Evolutionary conservation across 2,797 vertebrate genomes (phyloP).

Genomic region (Bothrops alternatus): DNA sequence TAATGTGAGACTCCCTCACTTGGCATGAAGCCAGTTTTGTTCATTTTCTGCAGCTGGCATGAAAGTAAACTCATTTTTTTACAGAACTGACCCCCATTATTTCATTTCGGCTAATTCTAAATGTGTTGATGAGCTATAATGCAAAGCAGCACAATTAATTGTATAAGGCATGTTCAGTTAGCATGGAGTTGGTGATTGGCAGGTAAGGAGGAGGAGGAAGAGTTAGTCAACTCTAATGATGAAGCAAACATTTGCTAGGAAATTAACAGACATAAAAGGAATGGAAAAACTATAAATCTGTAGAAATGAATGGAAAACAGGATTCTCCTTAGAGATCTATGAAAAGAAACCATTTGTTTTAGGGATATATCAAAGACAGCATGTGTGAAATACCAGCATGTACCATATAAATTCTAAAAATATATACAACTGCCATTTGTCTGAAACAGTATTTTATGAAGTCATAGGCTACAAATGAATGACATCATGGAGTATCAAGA

Average conservation of each 20-base stretch:
- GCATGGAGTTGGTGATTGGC: constrained; percentile 57
- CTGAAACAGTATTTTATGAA: neutral
- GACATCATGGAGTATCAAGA: neutral
- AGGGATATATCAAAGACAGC: neutral
- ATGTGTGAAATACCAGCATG: neutral
- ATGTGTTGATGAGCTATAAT: constrained; percentile 70
- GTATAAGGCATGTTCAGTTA: constrained; percentile 65
- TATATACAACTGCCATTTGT: neutral
- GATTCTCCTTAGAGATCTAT: neutral
- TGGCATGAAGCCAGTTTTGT: constrained; percentile 67
- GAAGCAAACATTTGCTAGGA: constrained; percentile 53
- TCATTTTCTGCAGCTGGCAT: constrained; percentile 74
- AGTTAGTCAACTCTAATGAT: constrained; percentile 31
- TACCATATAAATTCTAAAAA: neutral
- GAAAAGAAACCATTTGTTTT: neutral
- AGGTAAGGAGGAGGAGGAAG: constrained; percentile 33
- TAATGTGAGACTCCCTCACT: constrained; percentile 51
- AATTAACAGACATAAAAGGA: constrained; percentile 33
- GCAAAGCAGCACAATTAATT: constrained; percentile 71
- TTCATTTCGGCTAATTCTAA: constrained; percentile 72
- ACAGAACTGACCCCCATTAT: constrained; percentile 75
- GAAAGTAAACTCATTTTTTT: constrained; percentile 74
- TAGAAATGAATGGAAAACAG: constrained; percentile 6
- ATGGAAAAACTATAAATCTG: constrained; percentile 24
- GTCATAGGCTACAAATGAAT: neutral